A percentile compares a stretch with the other conserved stretches of the same genome.
Evolutionary conservation across 2,888 invertebrate genomes (phyloP).

Genomic region (Apamea crenata): DNA sequence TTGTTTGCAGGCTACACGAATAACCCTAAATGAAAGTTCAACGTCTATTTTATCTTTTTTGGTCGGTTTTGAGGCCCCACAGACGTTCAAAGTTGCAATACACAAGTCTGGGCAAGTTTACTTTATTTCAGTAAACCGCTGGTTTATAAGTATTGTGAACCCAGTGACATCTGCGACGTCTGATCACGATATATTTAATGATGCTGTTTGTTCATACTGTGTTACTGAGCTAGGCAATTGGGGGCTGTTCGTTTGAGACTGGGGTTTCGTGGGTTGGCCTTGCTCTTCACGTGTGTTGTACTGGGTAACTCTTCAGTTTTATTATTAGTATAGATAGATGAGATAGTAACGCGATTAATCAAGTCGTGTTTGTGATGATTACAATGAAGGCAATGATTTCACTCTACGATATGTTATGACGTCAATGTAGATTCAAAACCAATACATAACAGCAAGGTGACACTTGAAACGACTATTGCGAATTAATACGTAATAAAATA

Average conservation of each 20-base stretch:
- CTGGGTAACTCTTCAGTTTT: background rate
- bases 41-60: too few relatives aligned
- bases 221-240: background rate
- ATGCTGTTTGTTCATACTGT: background rate
- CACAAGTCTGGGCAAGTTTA: too few relatives aligned
- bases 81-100: too few relatives aligned
- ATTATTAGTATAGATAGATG: too few relatives aligned
- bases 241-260: background rate
- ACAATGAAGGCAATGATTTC: slow-evolving; percentile 16
- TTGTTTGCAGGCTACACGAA: too few relatives aligned
- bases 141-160: too few relatives aligned
- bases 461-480: background rate
- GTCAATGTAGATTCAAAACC: slow-evolving; percentile 10
- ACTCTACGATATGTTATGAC: slow-evolving; percentile 27
- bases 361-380: background rate
- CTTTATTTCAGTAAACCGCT: too few relatives aligned
- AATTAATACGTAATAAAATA: slow-evolving; percentile 8
- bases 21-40: too few relatives aligned
- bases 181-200: too few relatives aligned
- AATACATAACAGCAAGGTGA: slow-evolving; percentile 15
- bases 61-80: too few relatives aligned
- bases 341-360: too few relatives aligned
- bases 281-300: background rate
- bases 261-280: background rate
- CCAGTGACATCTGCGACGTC: too few relatives aligned